These are phyloP conservation scores for Volucella bombylans DNA, from an alignment of 2,888 invertebrate genomes.

Conservation along the genomic window DNA sequence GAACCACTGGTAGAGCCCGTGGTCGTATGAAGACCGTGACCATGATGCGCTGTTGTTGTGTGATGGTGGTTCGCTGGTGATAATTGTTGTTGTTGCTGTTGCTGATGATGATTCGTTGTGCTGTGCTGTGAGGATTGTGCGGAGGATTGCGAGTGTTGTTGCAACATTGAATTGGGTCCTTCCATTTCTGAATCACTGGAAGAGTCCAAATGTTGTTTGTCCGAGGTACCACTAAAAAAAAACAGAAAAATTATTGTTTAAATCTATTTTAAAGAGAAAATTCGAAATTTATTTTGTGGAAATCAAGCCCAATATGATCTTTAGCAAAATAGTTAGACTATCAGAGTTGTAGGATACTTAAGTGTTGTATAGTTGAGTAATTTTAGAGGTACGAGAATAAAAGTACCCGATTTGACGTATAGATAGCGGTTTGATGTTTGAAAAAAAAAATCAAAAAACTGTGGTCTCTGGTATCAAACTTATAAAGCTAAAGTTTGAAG, in stretches of 20 bases:
- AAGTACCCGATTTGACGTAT: no score
- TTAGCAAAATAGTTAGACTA: no score
- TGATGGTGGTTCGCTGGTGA: slow-evolving; percentile 76
- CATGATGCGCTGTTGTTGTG: slow-evolving; percentile 75
- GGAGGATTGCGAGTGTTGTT: slow-evolving; percentile 76
- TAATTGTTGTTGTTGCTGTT: slow-evolving; percentile 77
- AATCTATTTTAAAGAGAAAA: not conserved
- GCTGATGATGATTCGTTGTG: slow-evolving; percentile 75
- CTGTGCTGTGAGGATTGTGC: slow-evolving; percentile 75
- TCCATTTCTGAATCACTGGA: slow-evolving; percentile 83
- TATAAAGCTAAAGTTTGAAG: no score
- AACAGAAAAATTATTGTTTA: not conserved
- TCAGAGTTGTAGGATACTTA: no score
- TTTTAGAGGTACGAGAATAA: no score
- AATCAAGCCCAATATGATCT: no score
- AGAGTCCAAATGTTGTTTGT: slow-evolving; percentile 83
- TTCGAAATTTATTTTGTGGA: no score
- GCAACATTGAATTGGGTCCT: slow-evolving; percentile 79
- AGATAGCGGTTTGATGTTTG: no score
- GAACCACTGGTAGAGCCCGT: slow-evolving; percentile 64
- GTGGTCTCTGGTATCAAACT: no score
- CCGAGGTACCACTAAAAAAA: slow-evolving; percentile 81
- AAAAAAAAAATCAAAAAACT: no score
- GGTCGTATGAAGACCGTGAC: slow-evolving; percentile 75
- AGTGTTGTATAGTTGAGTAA: no score